phyloP scores from a whole-genome alignment of 2,113 vertebrate species.

The Oreocharis arfaki region DNA sequence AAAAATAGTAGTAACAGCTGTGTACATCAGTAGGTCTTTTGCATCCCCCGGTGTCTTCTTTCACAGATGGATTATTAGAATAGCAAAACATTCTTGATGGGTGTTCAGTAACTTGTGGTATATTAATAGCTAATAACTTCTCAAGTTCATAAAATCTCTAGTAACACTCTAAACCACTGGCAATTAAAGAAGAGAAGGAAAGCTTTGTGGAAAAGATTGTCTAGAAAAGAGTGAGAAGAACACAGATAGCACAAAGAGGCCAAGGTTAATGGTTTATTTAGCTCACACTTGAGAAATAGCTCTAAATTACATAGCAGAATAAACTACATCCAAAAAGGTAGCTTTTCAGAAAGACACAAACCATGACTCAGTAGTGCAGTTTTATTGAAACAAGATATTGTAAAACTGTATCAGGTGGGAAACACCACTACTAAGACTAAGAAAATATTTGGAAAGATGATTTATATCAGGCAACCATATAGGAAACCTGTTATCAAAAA shows the following conservation, averaged over 20 bases:
- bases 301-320: neutral
- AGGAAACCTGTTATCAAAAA: neutral
- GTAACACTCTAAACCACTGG: neutral
- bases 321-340: neutral
- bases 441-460: neutral
- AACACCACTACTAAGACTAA: neutral
- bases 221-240: neutral
- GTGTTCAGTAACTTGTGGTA: neutral
- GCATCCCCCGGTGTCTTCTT: neutral
- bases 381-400: neutral
- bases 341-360: neutral
- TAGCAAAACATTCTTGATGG: neutral
- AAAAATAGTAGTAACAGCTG: neutral
- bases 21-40: neutral
- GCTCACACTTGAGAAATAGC: neutral
- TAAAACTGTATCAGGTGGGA: neutral
- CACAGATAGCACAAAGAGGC: neutral
- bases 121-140: neutral
- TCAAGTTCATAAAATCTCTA: neutral
- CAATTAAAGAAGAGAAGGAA: neutral
- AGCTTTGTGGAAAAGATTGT: neutral
- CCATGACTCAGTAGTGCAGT: neutral
- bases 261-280: neutral
- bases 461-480: neutral
- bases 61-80: neutral